Evolutionary conservation across 2,888 invertebrate genomes (phyloP).

Genomic region (Tubiluchus corallicola): DNA sequence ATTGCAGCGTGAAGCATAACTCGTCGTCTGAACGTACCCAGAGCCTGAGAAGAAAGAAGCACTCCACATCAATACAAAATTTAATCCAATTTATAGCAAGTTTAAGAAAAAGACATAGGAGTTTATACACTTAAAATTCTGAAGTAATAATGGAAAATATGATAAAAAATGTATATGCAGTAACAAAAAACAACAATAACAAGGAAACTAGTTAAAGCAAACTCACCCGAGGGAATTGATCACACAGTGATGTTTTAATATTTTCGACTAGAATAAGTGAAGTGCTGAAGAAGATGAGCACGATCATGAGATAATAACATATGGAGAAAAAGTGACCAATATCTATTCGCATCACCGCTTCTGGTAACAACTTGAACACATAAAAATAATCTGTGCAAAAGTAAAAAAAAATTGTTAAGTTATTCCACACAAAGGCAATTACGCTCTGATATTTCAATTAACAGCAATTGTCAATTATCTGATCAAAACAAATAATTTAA

Average conservation of each 20-base stretch:
- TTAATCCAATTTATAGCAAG: too few relatives aligned
- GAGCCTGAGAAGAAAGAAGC: background rate
- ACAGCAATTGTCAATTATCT: too few relatives aligned
- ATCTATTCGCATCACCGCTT: background rate
- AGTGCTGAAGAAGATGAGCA: background rate
- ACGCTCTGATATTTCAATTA: too few relatives aligned
- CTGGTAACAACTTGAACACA: background rate
- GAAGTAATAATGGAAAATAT: too few relatives aligned
- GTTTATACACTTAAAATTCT: too few relatives aligned
- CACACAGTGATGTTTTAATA: background rate
- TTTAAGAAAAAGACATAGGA: too few relatives aligned
- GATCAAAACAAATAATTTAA: too few relatives aligned
- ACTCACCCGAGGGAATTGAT: conserved; percentile 1
- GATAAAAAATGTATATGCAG: too few relatives aligned
- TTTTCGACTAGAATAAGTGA: background rate
- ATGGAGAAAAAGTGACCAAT: background rate
- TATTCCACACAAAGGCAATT: too few relatives aligned
- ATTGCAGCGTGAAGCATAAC: background rate
- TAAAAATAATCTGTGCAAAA: background rate
- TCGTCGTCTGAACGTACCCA: background rate
- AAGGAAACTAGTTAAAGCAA: background rate
- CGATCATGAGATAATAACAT: background rate
- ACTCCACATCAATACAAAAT: too few relatives aligned
- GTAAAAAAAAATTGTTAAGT: background rate
- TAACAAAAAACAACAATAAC: too few relatives aligned